phyloP scores from a whole-genome alignment of 2,113 vertebrate genomes.

The Microtus richardsoni region DNA sequence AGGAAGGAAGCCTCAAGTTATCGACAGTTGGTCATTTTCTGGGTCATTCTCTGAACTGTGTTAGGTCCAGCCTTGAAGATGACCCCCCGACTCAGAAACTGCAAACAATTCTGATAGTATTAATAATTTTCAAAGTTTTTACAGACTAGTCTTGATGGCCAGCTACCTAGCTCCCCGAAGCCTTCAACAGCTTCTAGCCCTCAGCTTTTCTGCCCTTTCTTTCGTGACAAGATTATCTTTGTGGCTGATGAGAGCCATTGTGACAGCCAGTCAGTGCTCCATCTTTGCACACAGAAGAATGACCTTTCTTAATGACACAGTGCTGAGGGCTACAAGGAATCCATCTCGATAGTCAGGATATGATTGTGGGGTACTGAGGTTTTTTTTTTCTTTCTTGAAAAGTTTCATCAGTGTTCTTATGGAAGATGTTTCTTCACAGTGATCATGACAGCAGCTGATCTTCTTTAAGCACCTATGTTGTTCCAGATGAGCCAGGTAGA shows the following conservation, averaged over 20 bases:
- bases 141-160: too few species aligned
- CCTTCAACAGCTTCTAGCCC: neutral
- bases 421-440: neutral
- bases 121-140: neutral
- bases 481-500: neutral
- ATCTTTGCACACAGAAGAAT: neutral
- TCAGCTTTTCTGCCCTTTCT: neutral
- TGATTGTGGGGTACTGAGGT: neutral
- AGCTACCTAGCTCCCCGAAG: neutral
- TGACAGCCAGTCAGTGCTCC: neutral
- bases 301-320: neutral
- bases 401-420: neutral
- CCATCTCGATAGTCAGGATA: neutral
- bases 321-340: neutral
- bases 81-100: neutral
- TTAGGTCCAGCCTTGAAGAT: neutral
- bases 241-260: neutral
- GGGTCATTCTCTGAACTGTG: neutral
- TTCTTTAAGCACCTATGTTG: neutral
- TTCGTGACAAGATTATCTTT: conserved; percentile 1
- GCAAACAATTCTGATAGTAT: neutral
- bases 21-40: neutral
- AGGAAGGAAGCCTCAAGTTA: neutral
- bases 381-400: neutral
- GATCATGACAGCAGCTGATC: neutral